A percentile compares a stretch with the other conserved stretches of the same genome.
Evolutionary conservation across 2,888 invertebrate genomes (phyloP).

Genomic region (Folsomia manolachei): DNA sequence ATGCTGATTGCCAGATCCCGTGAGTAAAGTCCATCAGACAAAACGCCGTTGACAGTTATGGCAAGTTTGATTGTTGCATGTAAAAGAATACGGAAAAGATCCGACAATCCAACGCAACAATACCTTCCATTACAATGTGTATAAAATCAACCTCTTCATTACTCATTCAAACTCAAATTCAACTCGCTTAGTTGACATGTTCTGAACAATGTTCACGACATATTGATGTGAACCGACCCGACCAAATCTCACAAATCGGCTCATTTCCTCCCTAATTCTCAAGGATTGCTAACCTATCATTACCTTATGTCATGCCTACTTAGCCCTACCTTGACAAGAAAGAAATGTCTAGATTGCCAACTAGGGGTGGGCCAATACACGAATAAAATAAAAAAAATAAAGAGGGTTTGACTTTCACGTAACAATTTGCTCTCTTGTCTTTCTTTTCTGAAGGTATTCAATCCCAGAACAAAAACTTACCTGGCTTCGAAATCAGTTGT

Average conservation of each 20-base stretch:
- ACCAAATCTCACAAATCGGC: neutral
- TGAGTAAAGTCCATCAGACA: neutral
- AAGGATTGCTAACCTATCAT: neutral
- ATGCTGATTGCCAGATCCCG: slow-evolving; percentile 8
- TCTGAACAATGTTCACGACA: neutral
- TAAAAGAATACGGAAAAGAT: neutral
- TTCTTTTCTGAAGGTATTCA: neutral
- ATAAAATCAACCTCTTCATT: too few species aligned
- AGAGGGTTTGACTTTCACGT: slow-evolving; percentile 8
- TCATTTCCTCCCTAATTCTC: neutral
- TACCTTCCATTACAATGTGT: neutral
- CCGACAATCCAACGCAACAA: neutral
- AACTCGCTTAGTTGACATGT: neutral
- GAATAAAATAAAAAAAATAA: neutral
- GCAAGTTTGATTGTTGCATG: neutral
- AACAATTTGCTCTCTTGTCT: neutral
- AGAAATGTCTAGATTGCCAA: neutral
- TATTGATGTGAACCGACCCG: neutral
- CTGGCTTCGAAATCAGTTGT: neutral
- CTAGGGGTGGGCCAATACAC: neutral
- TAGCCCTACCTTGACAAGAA: too few species aligned
- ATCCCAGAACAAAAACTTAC: neutral
- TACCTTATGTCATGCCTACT: neutral
- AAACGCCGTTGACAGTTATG: slow-evolving; percentile 11
- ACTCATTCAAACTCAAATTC: neutral